phyloP scores from a whole-genome alignment of 2,888 invertebrate species.

The Baronia brevicornis region DNA sequence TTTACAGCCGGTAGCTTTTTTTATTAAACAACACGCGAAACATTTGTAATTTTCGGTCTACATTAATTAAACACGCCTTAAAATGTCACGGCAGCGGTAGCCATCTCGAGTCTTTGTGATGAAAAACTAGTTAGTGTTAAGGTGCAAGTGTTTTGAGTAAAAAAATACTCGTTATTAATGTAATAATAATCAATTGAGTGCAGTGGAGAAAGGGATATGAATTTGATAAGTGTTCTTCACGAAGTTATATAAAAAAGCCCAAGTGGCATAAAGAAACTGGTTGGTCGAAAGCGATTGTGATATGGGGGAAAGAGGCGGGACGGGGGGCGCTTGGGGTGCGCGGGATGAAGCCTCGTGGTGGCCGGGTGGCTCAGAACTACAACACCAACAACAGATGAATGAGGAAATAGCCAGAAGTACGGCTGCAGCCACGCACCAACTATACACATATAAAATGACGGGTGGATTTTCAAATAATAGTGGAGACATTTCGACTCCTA shows the following conservation, averaged over 20 bases:
- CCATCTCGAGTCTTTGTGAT: slow-evolving; percentile 57
- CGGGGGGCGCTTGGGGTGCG: slow-evolving; percentile 76
- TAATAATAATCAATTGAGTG: slow-evolving; percentile 13
- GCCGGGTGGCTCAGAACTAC: slow-evolving; percentile 66
- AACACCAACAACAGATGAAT: slow-evolving; percentile 69
- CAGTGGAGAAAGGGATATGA: slow-evolving; percentile 45
- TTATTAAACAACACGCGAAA: slow-evolving; percentile 33
- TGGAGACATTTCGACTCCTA: slow-evolving; percentile 78
- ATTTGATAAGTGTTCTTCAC: slow-evolving; percentile 37
- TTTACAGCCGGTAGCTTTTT: slow-evolving; percentile 69
- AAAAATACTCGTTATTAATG: slow-evolving; percentile 19
- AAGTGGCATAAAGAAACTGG: slow-evolving; percentile 61
- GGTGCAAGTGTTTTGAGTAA: slow-evolving; percentile 31
- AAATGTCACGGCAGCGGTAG: slow-evolving; percentile 40
- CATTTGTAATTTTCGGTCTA: slow-evolving; percentile 36
- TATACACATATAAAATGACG: slow-evolving; percentile 91
- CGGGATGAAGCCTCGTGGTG: slow-evolving; percentile 76
- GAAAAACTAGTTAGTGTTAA: slow-evolving; percentile 35
- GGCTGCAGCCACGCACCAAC: slow-evolving; percentile 78
- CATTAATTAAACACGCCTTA: slow-evolving; percentile 23
- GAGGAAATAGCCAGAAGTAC: slow-evolving; percentile 66
- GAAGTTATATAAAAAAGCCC: slow-evolving; percentile 38
- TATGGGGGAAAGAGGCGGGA: slow-evolving; percentile 71
- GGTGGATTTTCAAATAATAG: slow-evolving; percentile 85
- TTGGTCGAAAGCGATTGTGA: slow-evolving; percentile 59